These are phyloP conservation scores for Euleptes europaea DNA, from an alignment of 2,113 vertebrate genomes.

Conservation along the genomic window DNA sequence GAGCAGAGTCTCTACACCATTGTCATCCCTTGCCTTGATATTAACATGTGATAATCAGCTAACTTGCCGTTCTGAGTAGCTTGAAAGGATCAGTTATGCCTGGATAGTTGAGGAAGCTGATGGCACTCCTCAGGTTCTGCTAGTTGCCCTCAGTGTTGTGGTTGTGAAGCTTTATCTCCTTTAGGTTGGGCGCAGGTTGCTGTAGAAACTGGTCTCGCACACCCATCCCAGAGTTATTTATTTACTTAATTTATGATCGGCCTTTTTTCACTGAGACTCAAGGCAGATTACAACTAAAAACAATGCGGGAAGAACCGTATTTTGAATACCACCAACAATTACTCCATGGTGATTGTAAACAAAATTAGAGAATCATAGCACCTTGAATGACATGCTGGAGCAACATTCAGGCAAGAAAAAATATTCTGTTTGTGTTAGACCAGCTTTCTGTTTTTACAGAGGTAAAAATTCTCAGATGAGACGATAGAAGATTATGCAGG, in stretches of 20 bases:
- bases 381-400: too few species aligned
- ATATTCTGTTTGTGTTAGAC: neutral
- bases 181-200: too few species aligned
- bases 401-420: neutral
- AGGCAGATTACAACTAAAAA: too few species aligned
- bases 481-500: neutral
- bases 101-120: neutral
- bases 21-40: neutral
- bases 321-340: too few species aligned
- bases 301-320: too few species aligned
- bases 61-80: neutral
- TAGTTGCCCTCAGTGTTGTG: neutral
- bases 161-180: neutral
- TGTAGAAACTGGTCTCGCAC: too few species aligned
- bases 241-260: too few species aligned
- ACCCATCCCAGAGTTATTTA: too few species aligned
- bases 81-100: neutral
- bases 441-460: neutral
- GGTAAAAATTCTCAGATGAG: neutral
- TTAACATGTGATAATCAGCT: neutral
- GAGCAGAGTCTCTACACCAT: neutral
- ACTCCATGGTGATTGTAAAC: too few species aligned
- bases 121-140: neutral
- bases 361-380: too few species aligned
- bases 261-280: too few species aligned